Evolutionary conservation across 1,140 invertebrate species (phyloP).

Genomic region (Heliconius congener): DNA sequence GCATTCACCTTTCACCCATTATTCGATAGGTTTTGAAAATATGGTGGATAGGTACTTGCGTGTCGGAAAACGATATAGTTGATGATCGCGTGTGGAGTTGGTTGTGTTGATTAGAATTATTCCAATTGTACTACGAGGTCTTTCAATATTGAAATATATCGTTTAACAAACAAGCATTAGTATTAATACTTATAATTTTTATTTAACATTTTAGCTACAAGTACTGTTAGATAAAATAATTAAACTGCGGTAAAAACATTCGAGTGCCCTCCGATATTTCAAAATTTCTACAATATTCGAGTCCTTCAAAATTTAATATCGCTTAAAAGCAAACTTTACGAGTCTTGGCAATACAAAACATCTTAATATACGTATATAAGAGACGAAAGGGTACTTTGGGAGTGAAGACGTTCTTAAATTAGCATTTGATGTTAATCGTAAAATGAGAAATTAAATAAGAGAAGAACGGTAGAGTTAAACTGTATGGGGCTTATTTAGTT

Average conservation of each 20-base stretch:
- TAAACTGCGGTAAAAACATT: conserved; percentile 40
- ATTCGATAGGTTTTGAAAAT: background rate
- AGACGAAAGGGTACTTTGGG: conserved; percentile 21
- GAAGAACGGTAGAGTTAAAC: conserved; percentile 20
- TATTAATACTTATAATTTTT: background rate
- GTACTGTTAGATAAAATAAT: conserved; percentile 34
- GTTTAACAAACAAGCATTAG: background rate
- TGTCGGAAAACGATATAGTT: conserved; percentile 4
- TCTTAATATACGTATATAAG: conserved; percentile 21
- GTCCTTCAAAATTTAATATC: conserved; percentile 48
- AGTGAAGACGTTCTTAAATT: conserved; percentile 31
- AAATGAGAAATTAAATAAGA: conserved; percentile 32
- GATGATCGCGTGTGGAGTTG: conserved; percentile 9
- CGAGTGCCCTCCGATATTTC: conserved; percentile 42
- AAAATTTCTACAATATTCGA: conserved; percentile 39
- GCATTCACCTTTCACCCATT: background rate
- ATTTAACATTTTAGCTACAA: conserved; percentile 2
- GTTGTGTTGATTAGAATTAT: conserved; percentile 9
- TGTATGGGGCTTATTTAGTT: conserved; percentile 41
- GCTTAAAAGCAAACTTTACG: conserved; percentile 39
- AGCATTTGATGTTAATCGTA: conserved; percentile 26
- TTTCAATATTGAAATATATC: background rate
- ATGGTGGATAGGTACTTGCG: background rate
- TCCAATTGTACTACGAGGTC: background rate
- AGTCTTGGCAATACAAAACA: conserved; percentile 26